Conservation (phyloP, 2,797 vertebrate genomes). For the Eulemur albifrons region DNA sequence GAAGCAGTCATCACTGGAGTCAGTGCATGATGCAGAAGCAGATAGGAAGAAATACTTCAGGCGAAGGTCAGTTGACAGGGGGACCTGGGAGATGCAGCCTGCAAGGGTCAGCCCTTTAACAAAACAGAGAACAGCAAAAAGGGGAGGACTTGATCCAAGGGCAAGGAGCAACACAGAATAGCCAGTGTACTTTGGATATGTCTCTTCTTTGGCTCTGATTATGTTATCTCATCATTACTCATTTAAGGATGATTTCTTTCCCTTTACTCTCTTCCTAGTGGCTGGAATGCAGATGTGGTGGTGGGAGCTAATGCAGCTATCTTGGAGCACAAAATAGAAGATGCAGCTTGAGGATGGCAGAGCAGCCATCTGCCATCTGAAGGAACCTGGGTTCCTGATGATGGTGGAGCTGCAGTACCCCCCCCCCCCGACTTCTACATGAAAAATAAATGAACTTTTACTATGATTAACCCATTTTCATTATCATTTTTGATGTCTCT, state of each 20-base stretch:
- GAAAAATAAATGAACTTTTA: not conserved
- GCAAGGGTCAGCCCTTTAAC: not conserved
- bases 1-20: not conserved
- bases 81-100: not conserved
- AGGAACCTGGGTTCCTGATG: not conserved
- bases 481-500: not conserved
- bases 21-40: not conserved
- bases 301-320: not conserved
- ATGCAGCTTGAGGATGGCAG: not conserved
- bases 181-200: not conserved
- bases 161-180: not conserved
- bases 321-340: not conserved
- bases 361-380: not conserved
- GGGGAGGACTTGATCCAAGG: not conserved
- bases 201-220: not conserved
- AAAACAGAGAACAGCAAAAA: not conserved
- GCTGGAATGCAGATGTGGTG: not conserved
- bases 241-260: not conserved
- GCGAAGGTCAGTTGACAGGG: not conserved
- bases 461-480: not conserved
- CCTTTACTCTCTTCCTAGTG: not conserved
- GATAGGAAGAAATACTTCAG: not conserved
- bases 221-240: not conserved
- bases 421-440: not conserved
- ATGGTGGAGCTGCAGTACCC: rapidly evolving